Percentiles rank a stretch among this genome's conserved stretches.
Evolutionary conservation across 2,888 invertebrate genomes (phyloP).

Genomic region (Drosophila greeni): DNA sequence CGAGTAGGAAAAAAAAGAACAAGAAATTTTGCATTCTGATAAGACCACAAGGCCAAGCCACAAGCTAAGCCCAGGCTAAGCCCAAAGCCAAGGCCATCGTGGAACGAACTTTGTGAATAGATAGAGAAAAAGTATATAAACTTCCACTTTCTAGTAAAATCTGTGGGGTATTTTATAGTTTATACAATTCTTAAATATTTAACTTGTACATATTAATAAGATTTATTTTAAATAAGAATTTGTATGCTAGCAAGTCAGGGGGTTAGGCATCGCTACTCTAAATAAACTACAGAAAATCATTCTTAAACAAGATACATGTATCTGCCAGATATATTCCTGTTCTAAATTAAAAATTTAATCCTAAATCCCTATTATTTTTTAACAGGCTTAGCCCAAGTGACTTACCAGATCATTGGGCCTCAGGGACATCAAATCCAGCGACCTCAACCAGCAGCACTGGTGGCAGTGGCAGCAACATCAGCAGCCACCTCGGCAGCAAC

Average conservation of each 20-base stretch:
- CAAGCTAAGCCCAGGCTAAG: not conserved
- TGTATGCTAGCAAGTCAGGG: not conserved
- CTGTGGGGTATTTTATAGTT: not conserved
- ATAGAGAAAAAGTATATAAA: not conserved
- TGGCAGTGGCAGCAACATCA: conserved; percentile 45
- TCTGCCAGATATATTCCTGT: not conserved
- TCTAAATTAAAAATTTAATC: no score
- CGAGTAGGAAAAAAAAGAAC: not conserved
- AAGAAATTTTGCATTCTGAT: conserved; percentile 36
- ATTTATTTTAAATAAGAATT: not conserved
- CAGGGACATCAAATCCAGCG: conserved; percentile 64
- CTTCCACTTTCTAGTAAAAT: not conserved
- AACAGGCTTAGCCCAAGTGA: conserved; percentile 94
- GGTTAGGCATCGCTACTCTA: no score
- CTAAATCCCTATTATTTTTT: conserved; percentile 62
- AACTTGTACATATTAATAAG: not conserved
- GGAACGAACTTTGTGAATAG: not conserved
- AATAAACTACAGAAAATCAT: not conserved
- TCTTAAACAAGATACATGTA: not conserved
- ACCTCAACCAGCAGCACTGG: conserved; percentile 52
- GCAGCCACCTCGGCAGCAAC: conserved; percentile 41
- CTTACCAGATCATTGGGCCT: conserved; percentile 82
- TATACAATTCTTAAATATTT: not conserved
- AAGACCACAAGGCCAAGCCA: conserved; percentile 9
- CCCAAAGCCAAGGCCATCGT: conserved; percentile 5